These are phyloP conservation scores for Amblyjoppa proteus DNA, from an alignment of 2,888 invertebrate species.

Conservation along the genomic window DNA sequence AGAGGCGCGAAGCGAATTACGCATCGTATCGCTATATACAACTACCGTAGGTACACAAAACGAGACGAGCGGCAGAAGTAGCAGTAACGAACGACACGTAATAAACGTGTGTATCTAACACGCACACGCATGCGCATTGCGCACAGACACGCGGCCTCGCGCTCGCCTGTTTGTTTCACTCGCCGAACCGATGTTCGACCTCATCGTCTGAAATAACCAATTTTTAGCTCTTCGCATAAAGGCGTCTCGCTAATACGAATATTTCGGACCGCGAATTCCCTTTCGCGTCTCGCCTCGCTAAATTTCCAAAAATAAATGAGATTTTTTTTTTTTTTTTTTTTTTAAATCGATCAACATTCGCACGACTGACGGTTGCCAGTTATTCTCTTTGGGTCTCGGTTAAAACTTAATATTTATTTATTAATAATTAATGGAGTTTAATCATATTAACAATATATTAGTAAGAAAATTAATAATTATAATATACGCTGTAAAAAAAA, in stretches of 20 bases:
- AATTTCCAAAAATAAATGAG: background rate
- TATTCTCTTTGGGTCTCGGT: too few species aligned
- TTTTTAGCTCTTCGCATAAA: conserved; percentile 71
- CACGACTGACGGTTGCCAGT: too few species aligned
- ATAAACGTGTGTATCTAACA: conserved; percentile 45
- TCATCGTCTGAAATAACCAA: conserved; percentile 82
- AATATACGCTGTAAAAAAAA: too few species aligned
- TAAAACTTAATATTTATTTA: too few species aligned
- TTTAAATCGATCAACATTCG: background rate
- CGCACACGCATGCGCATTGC: conserved; percentile 21
- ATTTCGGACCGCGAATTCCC: background rate
- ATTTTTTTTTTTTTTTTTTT: too few species aligned
- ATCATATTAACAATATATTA: too few species aligned
- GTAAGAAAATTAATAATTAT: too few species aligned
- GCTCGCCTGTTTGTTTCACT: conserved; percentile 79
- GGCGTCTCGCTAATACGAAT: conserved; percentile 35
- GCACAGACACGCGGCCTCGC: conserved; percentile 75
- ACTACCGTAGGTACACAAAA: conserved; percentile 21
- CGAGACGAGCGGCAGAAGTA: conserved; percentile 42
- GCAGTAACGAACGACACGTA: conserved; percentile 49
- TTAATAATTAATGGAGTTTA: too few species aligned
- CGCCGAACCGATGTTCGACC: conserved; percentile 80
- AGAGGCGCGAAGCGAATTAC: conserved; percentile 63
- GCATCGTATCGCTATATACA: background rate
- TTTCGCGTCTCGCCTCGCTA: background rate